Evolutionary conservation across 2,888 invertebrate genomes (phyloP), one percentile per base, ranked within the genome.

Genomic region (Platycheirus rosarum): DNA sequence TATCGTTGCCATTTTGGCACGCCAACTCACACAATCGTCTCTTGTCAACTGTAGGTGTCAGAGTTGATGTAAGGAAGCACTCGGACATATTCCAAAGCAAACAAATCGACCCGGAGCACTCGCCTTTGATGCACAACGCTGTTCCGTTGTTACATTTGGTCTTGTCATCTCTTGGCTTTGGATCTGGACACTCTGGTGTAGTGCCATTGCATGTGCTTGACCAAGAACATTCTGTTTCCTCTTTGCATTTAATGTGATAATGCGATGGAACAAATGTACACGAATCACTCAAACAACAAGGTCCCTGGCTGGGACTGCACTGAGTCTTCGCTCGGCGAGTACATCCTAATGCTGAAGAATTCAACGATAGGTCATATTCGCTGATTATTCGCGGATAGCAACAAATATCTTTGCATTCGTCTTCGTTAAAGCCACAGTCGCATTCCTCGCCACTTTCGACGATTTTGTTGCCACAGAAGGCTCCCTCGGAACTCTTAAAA

Each of bases 401-500:
- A 90, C 99, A 99, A 84, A 94, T 95, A 87, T 96, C 95, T 85
- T 93, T 94, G 91, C 99, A 99, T 88, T 99, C 98, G 11, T 95
- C 94, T 84, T 95, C 95, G 87, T 97, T 96, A 89, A 97, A 99
- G 20, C 97, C 97, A 88, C 97, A 98, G 90, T 99, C 99, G 89
- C 99, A 99, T 91, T 99, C 97, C 91, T 99, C 99, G 53, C 97
- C 98, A 23, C 95, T 96, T 90, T 99, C 99, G 0, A 98, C 97
- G 87, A 99, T 98, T 91, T 98, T 98, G 91, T 99, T 99, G 68
- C 99, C 99, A 91, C 99, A 99, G 93, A 99, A 99, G 26, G 99
- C 97, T 74, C 97, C 97, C 78, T 94, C 95, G 65, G 95, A 95
- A n/a, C 94, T 95, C 86, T 95, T 94, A 90, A 99, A 97, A 88